Evolutionary conservation across 1,140 invertebrate genomes (phyloP).

Genomic region (Rhopalosiphum maidis): DNA sequence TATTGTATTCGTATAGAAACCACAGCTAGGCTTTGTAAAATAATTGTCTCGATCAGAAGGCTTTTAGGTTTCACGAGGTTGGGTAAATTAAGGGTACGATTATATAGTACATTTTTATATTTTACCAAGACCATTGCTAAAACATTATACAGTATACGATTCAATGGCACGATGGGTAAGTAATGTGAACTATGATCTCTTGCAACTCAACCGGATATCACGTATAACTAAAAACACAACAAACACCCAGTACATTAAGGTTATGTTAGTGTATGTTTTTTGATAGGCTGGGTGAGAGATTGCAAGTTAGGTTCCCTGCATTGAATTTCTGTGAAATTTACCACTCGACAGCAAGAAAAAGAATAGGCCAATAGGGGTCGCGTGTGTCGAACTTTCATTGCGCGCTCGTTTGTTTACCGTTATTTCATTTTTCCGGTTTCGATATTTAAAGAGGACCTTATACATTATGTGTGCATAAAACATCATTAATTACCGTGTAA

Average conservation of each 20-base stretch:
- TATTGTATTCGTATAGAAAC: neutral
- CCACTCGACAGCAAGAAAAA: neutral
- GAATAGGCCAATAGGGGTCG: neutral
- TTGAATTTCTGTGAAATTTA: neutral
- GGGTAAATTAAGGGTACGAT: neutral
- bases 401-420: neutral
- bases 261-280: neutral
- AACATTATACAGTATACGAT: too few relatives aligned
- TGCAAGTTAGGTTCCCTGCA: neutral
- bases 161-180: too few relatives aligned
- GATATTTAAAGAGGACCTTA: conserved; percentile 25
- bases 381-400: neutral
- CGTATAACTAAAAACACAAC: neutral
- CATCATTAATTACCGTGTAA: conserved; percentile 2
- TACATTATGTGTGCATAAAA: neutral
- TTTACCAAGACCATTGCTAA: neutral
- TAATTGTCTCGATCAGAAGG: neutral
- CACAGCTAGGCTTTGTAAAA: neutral
- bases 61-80: neutral
- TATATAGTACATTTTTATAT: neutral
- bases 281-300: neutral
- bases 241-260: neutral
- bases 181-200: neutral
- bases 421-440: conserved; percentile 24
- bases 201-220: neutral